These are phyloP conservation scores for Andrena chrysosceles DNA, from an alignment of 2,888 invertebrate genomes.

Conservation along the genomic window DNA sequence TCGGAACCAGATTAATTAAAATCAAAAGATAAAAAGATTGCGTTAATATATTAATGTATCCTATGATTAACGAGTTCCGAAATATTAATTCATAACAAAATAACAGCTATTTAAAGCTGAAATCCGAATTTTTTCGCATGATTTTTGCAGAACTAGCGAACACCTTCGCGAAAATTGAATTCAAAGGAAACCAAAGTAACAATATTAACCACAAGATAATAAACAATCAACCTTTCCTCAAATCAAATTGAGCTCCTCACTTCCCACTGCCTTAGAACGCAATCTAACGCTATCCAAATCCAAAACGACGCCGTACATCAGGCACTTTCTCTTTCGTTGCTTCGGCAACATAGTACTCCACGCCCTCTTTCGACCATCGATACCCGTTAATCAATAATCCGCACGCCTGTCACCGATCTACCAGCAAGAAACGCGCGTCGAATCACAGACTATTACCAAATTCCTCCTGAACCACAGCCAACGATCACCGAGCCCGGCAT, in stretches of 20 bases:
- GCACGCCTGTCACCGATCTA: not conserved
- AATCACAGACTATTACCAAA: not conserved
- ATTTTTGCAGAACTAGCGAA: too few species aligned
- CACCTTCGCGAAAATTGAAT: too few species aligned
- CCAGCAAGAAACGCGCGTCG: not conserved
- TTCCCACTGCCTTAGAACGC: not conserved
- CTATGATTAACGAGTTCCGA: too few species aligned
- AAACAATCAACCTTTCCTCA: not conserved
- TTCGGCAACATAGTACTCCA: not conserved
- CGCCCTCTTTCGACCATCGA: not conserved
- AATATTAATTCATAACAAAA: too few species aligned
- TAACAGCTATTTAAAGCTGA: too few species aligned
- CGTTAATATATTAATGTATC: too few species aligned
- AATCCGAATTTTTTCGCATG: too few species aligned
- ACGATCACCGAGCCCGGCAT: not conserved
- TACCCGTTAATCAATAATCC: slow-evolving; percentile 1
- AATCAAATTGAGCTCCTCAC: not conserved
- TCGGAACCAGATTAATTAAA: too few species aligned
- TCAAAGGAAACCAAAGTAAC: too few species aligned
- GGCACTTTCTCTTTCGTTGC: not conserved
- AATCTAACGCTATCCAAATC: not conserved
- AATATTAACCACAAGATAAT: too few species aligned
- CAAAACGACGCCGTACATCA: not conserved
- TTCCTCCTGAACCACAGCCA: not conserved
- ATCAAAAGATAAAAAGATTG: too few species aligned